Evolutionary conservation across 1,140 invertebrate species (phyloP).

Genomic region (Portunus trituberculatus): DNA sequence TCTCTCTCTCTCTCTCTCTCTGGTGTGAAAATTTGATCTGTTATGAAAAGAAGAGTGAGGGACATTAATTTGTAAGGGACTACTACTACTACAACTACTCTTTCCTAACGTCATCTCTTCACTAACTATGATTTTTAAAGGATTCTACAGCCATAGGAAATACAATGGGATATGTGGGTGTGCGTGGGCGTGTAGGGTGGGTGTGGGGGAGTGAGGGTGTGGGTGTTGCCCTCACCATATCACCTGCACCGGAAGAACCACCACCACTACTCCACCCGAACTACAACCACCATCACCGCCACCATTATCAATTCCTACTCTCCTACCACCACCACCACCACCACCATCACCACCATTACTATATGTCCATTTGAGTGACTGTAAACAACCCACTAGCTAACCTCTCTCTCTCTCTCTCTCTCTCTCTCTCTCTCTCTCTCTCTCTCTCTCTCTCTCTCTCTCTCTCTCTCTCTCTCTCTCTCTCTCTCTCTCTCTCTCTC

Average conservation of each 20-base stretch:
- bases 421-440: conserved; percentile 20
- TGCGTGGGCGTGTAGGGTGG: too few relatives aligned
- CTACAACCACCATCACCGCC: background rate
- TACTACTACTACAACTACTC: too few relatives aligned
- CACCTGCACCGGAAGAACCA: background rate
- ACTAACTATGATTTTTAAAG: too few relatives aligned
- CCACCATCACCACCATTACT: background rate
- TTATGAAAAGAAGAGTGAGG: too few relatives aligned
- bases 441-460: background rate
- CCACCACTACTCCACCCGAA: background rate
- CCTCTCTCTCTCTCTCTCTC: conserved; percentile 4
- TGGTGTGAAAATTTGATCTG: background rate
- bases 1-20: background rate
- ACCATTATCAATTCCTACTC: background rate
- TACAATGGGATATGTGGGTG: too few relatives aligned
- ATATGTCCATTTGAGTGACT: too few relatives aligned
- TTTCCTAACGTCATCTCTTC: too few relatives aligned
- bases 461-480: too few relatives aligned
- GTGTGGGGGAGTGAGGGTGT: too few relatives aligned
- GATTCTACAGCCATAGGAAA: too few relatives aligned
- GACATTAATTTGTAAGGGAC: too few relatives aligned
- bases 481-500: too few relatives aligned
- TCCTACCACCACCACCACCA: background rate
- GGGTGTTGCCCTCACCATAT: background rate
- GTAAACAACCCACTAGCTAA: background rate